Conservation (phyloP, 1,140 invertebrate species). For the Gonatopus flavifemur region DNA sequence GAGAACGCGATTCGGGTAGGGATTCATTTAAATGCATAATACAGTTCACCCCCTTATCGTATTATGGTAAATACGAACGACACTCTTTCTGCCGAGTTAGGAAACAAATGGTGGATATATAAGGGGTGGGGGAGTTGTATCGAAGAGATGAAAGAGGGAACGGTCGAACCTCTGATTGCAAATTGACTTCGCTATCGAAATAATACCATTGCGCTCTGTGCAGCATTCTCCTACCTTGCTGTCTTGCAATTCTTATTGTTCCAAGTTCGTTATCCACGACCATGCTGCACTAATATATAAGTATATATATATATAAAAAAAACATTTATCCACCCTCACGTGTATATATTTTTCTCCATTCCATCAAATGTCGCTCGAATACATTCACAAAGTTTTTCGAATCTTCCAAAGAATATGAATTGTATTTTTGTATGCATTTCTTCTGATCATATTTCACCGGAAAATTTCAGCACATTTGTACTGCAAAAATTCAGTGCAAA, state of each 20-base stretch:
- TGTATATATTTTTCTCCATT: too few relatives aligned
- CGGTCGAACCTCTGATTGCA: slow-evolving; percentile 45
- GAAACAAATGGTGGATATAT: slow-evolving; percentile 20
- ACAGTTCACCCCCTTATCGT: slow-evolving; percentile 46
- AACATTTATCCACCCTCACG: too few relatives aligned
- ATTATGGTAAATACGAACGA: slow-evolving; percentile 52
- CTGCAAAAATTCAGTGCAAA: too few relatives aligned
- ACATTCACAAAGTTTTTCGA: too few relatives aligned
- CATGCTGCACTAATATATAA: too few relatives aligned
- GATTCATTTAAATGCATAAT: slow-evolving; percentile 52
- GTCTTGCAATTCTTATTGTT: slow-evolving; percentile 39
- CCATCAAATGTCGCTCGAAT: too few relatives aligned
- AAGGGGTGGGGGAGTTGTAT: neutral
- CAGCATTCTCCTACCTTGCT: too few relatives aligned
- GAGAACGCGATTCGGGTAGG: slow-evolving; percentile 11
- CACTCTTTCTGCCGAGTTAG: slow-evolving; percentile 27
- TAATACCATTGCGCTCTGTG: slow-evolving; percentile 32
- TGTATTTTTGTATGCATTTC: too few relatives aligned
- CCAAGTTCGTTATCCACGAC: slow-evolving; percentile 38
- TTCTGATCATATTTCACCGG: too few relatives aligned
- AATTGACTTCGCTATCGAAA: slow-evolving; percentile 51
- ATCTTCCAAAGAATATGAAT: too few relatives aligned
- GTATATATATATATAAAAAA: too few relatives aligned
- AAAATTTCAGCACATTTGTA: too few relatives aligned
- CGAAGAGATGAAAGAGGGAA: slow-evolving; percentile 26